These are phyloP conservation scores for Thomomys bottae DNA, from an alignment of 2,113 vertebrate species.

Conservation along the genomic window DNA sequence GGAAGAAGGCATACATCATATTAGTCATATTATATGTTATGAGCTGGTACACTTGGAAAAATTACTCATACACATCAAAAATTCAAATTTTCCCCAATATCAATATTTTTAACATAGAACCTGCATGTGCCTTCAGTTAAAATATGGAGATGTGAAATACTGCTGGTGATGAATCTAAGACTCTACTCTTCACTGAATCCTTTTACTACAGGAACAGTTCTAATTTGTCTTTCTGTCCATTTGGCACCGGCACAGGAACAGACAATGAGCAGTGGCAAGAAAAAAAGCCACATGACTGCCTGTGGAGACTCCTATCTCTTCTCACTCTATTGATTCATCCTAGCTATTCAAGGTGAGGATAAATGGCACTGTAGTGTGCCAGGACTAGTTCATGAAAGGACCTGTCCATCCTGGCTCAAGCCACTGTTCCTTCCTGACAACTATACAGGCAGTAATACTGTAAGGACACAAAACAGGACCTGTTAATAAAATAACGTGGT, in stretches of 20 bases:
- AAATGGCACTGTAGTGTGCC: conserved; percentile 67
- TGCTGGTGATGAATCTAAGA: not conserved
- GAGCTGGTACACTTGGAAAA: not conserved
- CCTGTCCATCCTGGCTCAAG: conserved; percentile 36
- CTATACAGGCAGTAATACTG: conserved; percentile 65
- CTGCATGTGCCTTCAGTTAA: not conserved
- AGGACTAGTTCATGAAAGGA: conserved; percentile 62
- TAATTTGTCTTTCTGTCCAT: conserved; percentile 31
- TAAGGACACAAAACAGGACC: conserved; percentile 55
- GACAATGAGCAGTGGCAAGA: conserved; percentile 24
- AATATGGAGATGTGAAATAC: not conserved
- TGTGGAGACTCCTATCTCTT: conserved; percentile 15
- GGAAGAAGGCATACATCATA: not conserved
- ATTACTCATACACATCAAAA: not conserved
- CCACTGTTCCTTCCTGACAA: conserved; percentile 58
- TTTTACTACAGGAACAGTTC: not conserved
- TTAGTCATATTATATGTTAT: not conserved
- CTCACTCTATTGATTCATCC: conserved; percentile 69
- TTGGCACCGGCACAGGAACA: not conserved
- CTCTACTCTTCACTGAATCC: not conserved
- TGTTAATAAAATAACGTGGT: conserved; percentile 59
- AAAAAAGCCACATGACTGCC: conserved; percentile 37
- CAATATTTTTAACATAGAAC: not conserved
- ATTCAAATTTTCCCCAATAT: not conserved
- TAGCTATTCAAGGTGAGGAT: conserved; percentile 72